Conservation (phyloP, 2,113 vertebrate genomes). For the Verasper variegatus region DNA sequence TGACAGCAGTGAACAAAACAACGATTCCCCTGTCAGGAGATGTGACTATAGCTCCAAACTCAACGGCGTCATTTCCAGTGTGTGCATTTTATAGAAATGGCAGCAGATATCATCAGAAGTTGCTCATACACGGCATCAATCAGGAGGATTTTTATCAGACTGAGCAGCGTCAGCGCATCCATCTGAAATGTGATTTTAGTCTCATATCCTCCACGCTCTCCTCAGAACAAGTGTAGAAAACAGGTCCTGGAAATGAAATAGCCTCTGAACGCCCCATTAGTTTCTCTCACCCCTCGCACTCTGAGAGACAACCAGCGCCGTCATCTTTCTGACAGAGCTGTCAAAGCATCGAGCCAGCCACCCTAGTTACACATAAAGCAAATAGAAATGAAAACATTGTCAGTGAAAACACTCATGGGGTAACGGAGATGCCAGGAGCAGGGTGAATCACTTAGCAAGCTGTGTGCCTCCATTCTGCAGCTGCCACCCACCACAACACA, state of each 20-base stretch:
- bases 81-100: constrained; percentile 25
- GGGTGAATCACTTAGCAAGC: constrained; percentile 78
- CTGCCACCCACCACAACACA: constrained; percentile 76
- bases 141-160: constrained; percentile 36
- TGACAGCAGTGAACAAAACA: constrained; percentile 69
- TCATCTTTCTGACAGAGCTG: constrained; percentile 66
- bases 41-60: constrained; percentile 48
- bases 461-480: constrained; percentile 74
- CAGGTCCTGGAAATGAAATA: constrained; percentile 53
- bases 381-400: constrained; percentile 77
- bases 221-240: constrained; percentile 2
- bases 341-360: constrained; percentile 53
- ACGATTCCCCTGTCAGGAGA: constrained; percentile 54
- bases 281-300: constrained; percentile 5
- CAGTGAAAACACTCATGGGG: constrained; percentile 72
- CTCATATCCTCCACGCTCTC: constrained; percentile 21
- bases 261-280: constrained; percentile 49
- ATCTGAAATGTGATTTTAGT: constrained; percentile 24
- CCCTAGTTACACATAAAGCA: constrained; percentile 71
- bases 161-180: not conserved
- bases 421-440: constrained; percentile 70
- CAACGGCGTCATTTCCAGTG: constrained; percentile 41
- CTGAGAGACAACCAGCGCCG: constrained; percentile 29
- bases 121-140: constrained; percentile 50
- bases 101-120: constrained; percentile 49